These are phyloP conservation scores for Sicus ferrugineus DNA, from an alignment of 2,888 invertebrate genomes.

Conservation along the genomic window DNA sequence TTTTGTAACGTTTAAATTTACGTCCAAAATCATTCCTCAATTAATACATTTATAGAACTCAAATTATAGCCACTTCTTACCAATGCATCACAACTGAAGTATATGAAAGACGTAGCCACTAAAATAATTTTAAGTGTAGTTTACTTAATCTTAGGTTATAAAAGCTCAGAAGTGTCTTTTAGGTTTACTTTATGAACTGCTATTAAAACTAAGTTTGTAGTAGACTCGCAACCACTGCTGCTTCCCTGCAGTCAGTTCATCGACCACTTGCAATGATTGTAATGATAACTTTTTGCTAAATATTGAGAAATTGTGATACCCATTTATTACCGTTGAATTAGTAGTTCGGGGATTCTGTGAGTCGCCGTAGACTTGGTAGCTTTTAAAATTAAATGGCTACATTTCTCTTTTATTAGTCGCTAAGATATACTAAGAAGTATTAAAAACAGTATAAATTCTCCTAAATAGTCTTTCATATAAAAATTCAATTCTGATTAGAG, in stretches of 20 bases:
- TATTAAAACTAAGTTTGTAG: background rate
- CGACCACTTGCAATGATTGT: no score
- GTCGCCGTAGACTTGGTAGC: background rate
- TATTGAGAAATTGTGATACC: background rate
- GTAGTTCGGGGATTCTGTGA: no score
- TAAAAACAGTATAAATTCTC: slow-evolving; percentile 5
- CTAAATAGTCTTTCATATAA: no score
- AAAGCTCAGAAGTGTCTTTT: slow-evolving; percentile 29
- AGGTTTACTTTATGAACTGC: slow-evolving; percentile 18
- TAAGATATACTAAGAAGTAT: slow-evolving; percentile 1
- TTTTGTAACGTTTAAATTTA: background rate
- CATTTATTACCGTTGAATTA: no score
- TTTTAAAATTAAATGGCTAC: background rate
- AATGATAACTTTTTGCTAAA: background rate
- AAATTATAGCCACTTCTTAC: slow-evolving; percentile 37
- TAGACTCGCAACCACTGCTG: no score
- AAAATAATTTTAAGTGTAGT: slow-evolving; percentile 9
- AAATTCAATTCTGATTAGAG: background rate
- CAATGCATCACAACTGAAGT: slow-evolving; percentile 37
- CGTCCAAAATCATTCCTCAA: background rate
- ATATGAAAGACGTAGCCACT: slow-evolving; percentile 11
- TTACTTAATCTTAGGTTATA: slow-evolving; percentile 14
- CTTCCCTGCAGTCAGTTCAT: no score
- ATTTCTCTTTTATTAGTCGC: background rate
- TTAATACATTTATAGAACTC: background rate